A percentile compares a stretch with the other conserved stretches of the same genome.
phyloP scores from a whole-genome alignment of 2,113 vertebrate genomes.

The Castor canadensis region DNA sequence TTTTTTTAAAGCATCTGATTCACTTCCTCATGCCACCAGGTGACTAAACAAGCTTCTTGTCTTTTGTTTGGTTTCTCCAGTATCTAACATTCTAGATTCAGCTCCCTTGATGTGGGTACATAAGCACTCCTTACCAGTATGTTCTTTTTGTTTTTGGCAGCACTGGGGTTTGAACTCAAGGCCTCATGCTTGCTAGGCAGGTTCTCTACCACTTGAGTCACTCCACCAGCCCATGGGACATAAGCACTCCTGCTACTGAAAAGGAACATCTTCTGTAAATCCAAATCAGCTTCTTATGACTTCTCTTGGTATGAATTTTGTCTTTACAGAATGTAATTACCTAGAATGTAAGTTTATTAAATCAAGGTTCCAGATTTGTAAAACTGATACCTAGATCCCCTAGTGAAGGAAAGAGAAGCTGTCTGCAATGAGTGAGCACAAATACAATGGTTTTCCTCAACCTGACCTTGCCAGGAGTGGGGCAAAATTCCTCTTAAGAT shows the following conservation, averaged over 20 bases:
- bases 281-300: background rate
- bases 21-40: background rate
- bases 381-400: background rate
- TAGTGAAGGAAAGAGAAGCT: background rate
- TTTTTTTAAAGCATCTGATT: background rate
- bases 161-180: no score
- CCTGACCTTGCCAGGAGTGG: background rate
- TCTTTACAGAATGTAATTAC: constrained; percentile 22
- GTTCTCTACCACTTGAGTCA: no score
- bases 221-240: no score
- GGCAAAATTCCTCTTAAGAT: background rate
- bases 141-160: no score
- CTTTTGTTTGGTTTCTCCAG: constrained; percentile 18
- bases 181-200: no score
- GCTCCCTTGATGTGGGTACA: background rate
- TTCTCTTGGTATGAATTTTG: background rate
- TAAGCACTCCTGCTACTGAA: background rate
- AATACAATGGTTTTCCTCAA: background rate
- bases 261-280: background rate
- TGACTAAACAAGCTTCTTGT: background rate
- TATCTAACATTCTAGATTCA: background rate
- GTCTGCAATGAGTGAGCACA: background rate
- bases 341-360: background rate
- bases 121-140: background rate
- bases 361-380: background rate